Conservation (phyloP, 2,888 invertebrate species). For the Papilio demoleus region DNA sequence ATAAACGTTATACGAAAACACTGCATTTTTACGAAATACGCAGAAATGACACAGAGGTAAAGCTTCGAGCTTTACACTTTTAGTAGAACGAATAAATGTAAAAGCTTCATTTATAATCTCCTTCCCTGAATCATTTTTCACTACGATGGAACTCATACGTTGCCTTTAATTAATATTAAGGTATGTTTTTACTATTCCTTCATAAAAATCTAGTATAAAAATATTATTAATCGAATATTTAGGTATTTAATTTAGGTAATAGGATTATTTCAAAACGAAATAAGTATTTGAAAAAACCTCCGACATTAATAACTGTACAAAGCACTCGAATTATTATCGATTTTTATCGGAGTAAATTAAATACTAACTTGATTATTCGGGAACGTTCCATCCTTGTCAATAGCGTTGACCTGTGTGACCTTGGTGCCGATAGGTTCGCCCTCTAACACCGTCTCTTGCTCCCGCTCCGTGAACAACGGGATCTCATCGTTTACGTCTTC, state of each 20-base stretch:
- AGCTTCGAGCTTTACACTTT: constrained; percentile 22
- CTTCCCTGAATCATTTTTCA: too few relatives aligned
- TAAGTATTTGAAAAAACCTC: too few relatives aligned
- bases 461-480: constrained; percentile 96
- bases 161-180: too few relatives aligned
- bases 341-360: neutral
- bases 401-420: constrained; percentile 97
- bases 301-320: too few relatives aligned
- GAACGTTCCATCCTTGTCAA: constrained; percentile 97
- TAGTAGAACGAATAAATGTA: constrained; percentile 20
- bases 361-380: constrained; percentile 94
- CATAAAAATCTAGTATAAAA: too few relatives aligned
- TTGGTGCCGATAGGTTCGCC: constrained; percentile 97
- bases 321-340: neutral
- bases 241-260: too few relatives aligned
- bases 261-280: too few relatives aligned
- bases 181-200: too few relatives aligned
- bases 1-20: too few relatives aligned
- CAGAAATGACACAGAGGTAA: constrained; percentile 19
- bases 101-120: too few relatives aligned
- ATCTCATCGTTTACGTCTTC: constrained; percentile 99
- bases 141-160: too few relatives aligned
- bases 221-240: too few relatives aligned
- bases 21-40: neutral
- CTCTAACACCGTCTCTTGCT: constrained; percentile 97